Evolutionary conservation across 2,797 vertebrate species (phyloP).

Genomic region (Sebastes cheni): DNA sequence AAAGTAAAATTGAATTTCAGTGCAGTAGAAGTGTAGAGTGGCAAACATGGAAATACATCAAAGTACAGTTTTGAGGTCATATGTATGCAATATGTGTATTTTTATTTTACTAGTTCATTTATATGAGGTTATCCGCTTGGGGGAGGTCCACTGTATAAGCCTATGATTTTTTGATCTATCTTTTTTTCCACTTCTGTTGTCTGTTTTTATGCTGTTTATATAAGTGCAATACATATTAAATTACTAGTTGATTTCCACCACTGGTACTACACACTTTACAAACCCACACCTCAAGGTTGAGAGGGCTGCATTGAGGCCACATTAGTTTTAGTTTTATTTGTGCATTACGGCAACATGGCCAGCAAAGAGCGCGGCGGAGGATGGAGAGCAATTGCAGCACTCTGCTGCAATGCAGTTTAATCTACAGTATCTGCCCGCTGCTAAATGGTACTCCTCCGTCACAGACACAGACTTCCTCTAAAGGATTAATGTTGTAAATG

Average conservation of each 20-base stretch:
- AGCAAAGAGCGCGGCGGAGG: conserved; percentile 18
- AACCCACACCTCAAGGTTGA: conserved; percentile 15
- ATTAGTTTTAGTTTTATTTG: conserved; percentile 43
- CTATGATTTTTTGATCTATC: background rate
- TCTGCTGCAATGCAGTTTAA: conserved; percentile 66
- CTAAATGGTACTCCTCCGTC: conserved; percentile 67
- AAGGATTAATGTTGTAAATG: conserved; percentile 48
- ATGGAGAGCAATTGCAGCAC: conserved; percentile 46
- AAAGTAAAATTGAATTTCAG: background rate
- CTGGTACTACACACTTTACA: conserved; percentile 1
- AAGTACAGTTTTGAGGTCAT: background rate
- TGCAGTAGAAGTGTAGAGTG: background rate
- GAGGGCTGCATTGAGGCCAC: background rate
- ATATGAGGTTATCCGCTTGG: background rate
- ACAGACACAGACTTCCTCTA: conserved; percentile 30
- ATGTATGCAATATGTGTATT: background rate
- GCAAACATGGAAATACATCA: background rate
- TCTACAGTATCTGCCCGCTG: conserved; percentile 51
- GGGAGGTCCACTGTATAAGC: background rate
- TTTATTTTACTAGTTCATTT: background rate
- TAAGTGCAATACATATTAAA: background rate
- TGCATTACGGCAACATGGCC: conserved; percentile 35
- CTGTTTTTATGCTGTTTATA: background rate
- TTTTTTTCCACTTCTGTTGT: too few species aligned
- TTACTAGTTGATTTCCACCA: background rate